These are phyloP conservation scores for Callimorpha dominula DNA, from an alignment of 2,888 invertebrate species.

Conservation along the genomic window DNA sequence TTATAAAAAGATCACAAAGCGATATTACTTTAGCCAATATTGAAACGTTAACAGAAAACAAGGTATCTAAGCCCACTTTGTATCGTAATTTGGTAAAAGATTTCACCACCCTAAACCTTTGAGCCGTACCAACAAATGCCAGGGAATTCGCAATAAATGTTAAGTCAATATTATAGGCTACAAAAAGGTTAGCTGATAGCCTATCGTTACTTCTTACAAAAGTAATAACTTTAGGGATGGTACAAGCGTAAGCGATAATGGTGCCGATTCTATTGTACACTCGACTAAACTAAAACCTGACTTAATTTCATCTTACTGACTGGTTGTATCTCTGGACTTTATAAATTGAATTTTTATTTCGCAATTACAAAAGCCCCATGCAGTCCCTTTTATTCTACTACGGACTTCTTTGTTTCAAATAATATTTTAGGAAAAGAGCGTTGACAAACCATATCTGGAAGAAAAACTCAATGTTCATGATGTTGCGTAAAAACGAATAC, in stretches of 20 bases:
- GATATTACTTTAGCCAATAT: background rate
- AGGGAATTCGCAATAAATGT: constrained; percentile 3
- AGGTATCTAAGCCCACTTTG: background rate
- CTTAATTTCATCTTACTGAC: too few relatives aligned
- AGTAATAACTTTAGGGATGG: background rate
- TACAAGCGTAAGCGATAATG: background rate
- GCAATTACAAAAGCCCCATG: too few relatives aligned
- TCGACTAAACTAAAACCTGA: too few relatives aligned
- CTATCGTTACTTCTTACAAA: background rate
- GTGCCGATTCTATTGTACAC: too few relatives aligned
- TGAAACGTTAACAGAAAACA: background rate
- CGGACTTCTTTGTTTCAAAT: too few relatives aligned
- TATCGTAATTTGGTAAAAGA: background rate
- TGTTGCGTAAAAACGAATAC: too few relatives aligned
- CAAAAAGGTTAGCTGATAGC: constrained; percentile 1
- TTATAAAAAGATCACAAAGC: background rate
- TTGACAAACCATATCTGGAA: too few relatives aligned
- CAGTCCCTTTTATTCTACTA: too few relatives aligned
- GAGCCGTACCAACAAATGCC: background rate
- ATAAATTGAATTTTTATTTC: too few relatives aligned
- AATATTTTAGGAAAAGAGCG: too few relatives aligned
- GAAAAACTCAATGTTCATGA: too few relatives aligned
- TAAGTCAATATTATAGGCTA: background rate
- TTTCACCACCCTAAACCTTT: background rate
- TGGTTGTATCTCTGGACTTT: too few relatives aligned